Conservation (phyloP, 2,113 vertebrate species). For the Xiphophorus couchianus region DNA sequence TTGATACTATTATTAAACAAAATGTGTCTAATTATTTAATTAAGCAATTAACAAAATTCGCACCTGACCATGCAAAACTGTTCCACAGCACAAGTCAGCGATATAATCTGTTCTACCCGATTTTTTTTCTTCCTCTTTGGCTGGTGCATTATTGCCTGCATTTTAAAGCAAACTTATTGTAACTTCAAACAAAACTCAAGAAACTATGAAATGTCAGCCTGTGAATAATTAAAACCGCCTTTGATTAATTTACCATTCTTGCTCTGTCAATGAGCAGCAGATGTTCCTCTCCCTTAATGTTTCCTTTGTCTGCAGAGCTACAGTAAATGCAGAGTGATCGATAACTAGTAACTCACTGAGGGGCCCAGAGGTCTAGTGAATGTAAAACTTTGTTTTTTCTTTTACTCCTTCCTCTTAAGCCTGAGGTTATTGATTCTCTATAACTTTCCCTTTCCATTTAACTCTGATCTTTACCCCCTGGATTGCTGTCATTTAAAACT, state of each 20-base stretch:
- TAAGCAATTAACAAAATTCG: no score
- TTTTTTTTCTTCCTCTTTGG: no score
- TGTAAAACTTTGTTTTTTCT: conserved; percentile 18
- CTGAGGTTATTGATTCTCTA: conserved; percentile 59
- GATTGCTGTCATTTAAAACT: conserved; percentile 39
- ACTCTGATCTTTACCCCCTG: conserved; percentile 30
- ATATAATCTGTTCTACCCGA: no score
- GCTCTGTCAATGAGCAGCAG: conserved; percentile 17
- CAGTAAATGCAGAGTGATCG: conserved; percentile 47
- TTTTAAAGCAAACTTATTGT: not conserved
- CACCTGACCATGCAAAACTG: no score
- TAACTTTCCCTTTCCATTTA: conserved; percentile 26
- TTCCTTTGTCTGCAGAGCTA: conserved; percentile 19
- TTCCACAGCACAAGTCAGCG: no score
- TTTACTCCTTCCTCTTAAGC: conserved; percentile 34
- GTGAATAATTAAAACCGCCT: not conserved
- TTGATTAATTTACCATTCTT: conserved; percentile 32
- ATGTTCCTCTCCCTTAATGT: conserved; percentile 4
- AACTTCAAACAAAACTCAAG: not conserved
- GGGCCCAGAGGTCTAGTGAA: conserved; percentile 30
- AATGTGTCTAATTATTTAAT: no score
- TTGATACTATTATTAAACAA: no score
- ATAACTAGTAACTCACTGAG: conserved; percentile 34
- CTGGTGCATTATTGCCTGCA: not conserved
- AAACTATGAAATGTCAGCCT: not conserved